Evolutionary conservation across 2,888 invertebrate species (phyloP), one percentile per base, ranked within the genome.

Genomic region (Anticlea derivata): DNA sequence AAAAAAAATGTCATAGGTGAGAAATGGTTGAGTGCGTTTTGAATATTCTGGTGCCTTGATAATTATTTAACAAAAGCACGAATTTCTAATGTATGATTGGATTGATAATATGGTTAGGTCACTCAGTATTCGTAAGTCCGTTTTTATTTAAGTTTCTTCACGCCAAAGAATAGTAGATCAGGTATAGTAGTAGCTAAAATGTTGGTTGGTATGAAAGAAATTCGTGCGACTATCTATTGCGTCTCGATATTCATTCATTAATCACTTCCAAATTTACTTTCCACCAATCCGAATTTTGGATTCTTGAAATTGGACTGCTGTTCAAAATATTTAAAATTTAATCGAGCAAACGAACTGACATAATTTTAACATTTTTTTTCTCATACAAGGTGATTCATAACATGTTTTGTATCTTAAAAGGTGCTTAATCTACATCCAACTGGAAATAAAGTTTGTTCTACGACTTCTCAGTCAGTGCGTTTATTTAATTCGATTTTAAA

Each of bases 1-100:
- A 77, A 78, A 82, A 84, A 84, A 81, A 75, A 73, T 71, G 82
- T 60, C 72, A 73, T 78, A 80, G 77, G 76, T 79, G 74, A 6
- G 23, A 20, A 20, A 20, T 40, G 34, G 17, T 3, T 17, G 12
- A 29, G 13, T 37, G 31, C 11, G 27, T 34, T 44, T 5, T 22
- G 26, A 35, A 48, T 48, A 44, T 12, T 47, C 20, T 11, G 47
- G 38, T 44, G 47, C 33, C 47, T 52, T 39, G 23, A 33, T 31
- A 37, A 23, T 26, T 26, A 13, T 35, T 30, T 29, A 23, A 24
- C 7, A 17, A 34, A 23, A 44, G 22, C 31, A 24, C 13, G 39
- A 53, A 43, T 38, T 46, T 35, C 27, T 10, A 17, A 29, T 31
- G 34, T 6, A 30, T 20, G 24, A 20, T 31, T 52, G 38, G 43